Evolutionary conservation across 2,113 vertebrate genomes (phyloP).

Genomic region (Andinoacara biseriatus): DNA sequence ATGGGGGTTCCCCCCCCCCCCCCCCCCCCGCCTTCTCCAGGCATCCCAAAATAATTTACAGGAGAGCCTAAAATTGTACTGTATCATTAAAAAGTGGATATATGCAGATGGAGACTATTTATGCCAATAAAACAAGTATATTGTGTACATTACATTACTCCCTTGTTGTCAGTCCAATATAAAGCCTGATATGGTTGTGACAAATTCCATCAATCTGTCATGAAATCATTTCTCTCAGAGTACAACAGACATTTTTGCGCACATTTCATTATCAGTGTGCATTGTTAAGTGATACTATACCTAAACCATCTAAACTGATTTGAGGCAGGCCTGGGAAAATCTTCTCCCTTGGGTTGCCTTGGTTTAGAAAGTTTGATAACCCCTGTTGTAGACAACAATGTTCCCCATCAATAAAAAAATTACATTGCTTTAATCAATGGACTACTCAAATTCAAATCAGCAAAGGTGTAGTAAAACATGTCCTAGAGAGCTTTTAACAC

Average conservation of each 20-base stretch:
- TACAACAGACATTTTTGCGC: neutral
- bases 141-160: neutral
- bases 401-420: neutral
- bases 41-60: neutral
- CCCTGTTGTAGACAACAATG: neutral
- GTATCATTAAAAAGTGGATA: neutral
- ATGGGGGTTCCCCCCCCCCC: neutral
- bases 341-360: neutral
- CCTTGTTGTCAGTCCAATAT: neutral
- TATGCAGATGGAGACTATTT: neutral
- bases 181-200: neutral
- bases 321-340: neutral
- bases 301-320: neutral
- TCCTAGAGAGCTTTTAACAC: constrained; percentile 14
- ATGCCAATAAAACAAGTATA: constrained; percentile 1
- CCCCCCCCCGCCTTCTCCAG: neutral
- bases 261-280: neutral
- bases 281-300: neutral
- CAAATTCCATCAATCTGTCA: neutral
- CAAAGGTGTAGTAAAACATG: constrained; percentile 11
- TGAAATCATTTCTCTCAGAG: neutral
- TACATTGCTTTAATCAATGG: neutral
- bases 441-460: neutral
- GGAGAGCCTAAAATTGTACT: neutral
- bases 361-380: neutral